Evolutionary conservation across 1,140 invertebrate species (phyloP).

Genomic region (Gryllus bimaculatus): DNA sequence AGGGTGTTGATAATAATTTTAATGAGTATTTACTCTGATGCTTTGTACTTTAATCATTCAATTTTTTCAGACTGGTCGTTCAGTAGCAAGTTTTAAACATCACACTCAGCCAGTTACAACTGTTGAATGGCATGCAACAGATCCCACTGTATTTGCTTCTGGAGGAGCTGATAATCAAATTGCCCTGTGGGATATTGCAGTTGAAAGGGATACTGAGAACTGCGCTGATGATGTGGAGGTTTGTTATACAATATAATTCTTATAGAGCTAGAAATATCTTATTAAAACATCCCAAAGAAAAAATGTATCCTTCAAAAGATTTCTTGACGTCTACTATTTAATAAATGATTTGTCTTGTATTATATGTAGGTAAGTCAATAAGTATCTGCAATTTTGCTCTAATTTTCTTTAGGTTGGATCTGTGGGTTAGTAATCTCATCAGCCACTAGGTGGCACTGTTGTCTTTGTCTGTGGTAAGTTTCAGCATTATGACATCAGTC

Average conservation of each 20-base stretch:
- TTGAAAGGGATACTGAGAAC: slow-evolving; percentile 68
- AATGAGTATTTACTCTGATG: neutral
- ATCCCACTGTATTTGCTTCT: slow-evolving; percentile 86
- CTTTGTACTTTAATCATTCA: neutral
- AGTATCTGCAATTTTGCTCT: no score
- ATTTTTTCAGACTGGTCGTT: slow-evolving; percentile 42
- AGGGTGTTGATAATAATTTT: neutral
- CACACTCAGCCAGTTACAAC: slow-evolving; percentile 88
- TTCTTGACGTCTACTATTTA: no score
- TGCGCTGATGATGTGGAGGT: slow-evolving; percentile 51
- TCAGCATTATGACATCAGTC: no score
- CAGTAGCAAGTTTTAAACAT: slow-evolving; percentile 88
- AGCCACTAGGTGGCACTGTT: no score
- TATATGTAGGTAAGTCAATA: no score
- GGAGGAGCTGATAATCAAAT: slow-evolving; percentile 92
- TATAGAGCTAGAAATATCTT: no score
- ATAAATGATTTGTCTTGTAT: no score
- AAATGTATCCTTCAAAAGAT: no score
- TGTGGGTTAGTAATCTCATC: no score
- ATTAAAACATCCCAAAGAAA: no score
- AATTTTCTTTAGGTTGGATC: no score
- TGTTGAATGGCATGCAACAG: slow-evolving; percentile 92
- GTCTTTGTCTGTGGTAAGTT: no score
- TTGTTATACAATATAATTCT: slow-evolving; percentile 17
- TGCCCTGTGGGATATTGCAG: slow-evolving; percentile 92